Conservation (phyloP, 2,797 vertebrate genomes). For the Smutsia temminckii region DNA sequence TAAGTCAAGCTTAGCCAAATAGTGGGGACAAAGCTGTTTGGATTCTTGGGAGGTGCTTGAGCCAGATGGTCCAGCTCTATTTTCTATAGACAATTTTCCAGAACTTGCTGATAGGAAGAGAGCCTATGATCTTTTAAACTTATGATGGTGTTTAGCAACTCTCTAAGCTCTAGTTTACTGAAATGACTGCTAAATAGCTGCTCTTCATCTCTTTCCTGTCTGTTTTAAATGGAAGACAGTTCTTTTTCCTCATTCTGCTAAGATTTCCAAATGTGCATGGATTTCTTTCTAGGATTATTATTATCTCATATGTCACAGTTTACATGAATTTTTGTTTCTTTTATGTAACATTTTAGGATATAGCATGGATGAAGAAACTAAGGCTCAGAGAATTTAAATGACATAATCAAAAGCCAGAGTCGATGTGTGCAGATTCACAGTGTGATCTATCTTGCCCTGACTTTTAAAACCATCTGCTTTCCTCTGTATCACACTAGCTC, state of each 20-base stretch:
- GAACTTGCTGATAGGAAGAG: not conserved
- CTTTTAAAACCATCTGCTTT: not conserved
- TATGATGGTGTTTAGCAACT: not conserved
- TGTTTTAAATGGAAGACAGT: not conserved
- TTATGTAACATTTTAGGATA: not conserved
- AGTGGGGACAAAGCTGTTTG: not conserved
- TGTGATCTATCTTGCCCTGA: not conserved
- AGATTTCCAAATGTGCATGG: not conserved
- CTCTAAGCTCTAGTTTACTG: not conserved
- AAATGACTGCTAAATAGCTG: not conserved
- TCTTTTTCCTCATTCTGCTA: not conserved
- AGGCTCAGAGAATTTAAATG: not conserved
- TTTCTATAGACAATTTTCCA: not conserved
- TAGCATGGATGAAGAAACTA: not conserved
- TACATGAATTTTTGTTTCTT: not conserved
- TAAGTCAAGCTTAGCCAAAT: not conserved
- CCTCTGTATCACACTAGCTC: not conserved
- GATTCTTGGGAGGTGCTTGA: not conserved
- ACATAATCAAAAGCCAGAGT: not conserved
- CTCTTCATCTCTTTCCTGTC: not conserved
- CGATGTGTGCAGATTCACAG: not conserved
- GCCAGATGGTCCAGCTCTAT: not conserved
- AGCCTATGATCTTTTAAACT: not conserved
- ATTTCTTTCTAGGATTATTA: not conserved
- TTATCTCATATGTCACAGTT: not conserved